Evolutionary conservation across 2,888 invertebrate genomes (phyloP), one percentile per base, ranked within the genome.

Genomic region (Lasioglossum zephyrum): DNA sequence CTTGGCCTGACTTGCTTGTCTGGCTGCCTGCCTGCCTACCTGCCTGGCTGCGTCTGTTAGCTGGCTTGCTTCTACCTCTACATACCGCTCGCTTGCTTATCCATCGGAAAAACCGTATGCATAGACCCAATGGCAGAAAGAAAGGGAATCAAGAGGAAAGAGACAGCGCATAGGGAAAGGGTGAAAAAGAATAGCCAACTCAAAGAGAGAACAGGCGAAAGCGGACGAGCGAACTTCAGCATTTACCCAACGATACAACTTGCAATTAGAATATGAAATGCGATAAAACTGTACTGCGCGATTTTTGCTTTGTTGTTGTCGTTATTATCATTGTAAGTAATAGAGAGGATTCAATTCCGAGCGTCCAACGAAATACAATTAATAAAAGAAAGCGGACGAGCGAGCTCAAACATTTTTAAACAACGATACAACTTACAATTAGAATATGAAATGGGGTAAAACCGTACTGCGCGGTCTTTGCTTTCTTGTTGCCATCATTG

Each of bases 71-170:
- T 75, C 39, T 13, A 39, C 22, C 41, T 41, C 57, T 76, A 22
- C 63, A 41, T 66, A 66, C 63, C 36, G 39, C 26, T 13, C 13
- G 77, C 47, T 47, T 70, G 84, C 84, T 78, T 85, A 84, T 53
- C 84, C 84, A 84, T 85, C 84, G 87, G 85, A 82, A 90, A 85
- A 83, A 79, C 79, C 84, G 77, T 76, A 57, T 80, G 73, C 66
- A 39, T 41, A 80, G 79, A 44, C 73, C 76, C 79, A 77, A 83
- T 75, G 77, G 79, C 39, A 69, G 84, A 80, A 69, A 86, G 86
- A 87, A 85, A 88, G 91, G 85, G 85, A 84, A 79, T 80, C 82
- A 79, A 79, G 41, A 81, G 79, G 85, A 85, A 73, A 76, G 81
- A 83, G 69, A 44, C 36, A 77, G 47, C 31, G 31, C 49, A 53